Percentiles rank a stretch among this genome's conserved stretches.
Conservation (phyloP, 2,113 vertebrate genomes). For the Ranitomeya imitator region DNA sequence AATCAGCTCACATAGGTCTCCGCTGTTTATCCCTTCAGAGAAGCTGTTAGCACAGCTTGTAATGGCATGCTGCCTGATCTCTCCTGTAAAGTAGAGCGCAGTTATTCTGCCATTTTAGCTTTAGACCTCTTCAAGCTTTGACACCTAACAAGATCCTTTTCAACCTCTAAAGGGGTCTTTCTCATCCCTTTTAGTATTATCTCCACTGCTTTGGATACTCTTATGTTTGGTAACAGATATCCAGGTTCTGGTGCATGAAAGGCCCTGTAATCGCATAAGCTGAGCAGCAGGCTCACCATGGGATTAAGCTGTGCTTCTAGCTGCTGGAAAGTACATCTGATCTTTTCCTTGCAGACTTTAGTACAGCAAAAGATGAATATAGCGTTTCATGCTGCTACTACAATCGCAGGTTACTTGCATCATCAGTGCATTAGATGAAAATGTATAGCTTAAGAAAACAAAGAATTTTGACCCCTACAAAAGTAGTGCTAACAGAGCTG, state of each 20-base stretch:
- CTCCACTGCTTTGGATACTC: conserved; percentile 13
- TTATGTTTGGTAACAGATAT: conserved; percentile 47
- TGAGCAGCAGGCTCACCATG: conserved; percentile 47
- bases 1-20: conserved; percentile 8
- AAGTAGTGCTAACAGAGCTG: not conserved
- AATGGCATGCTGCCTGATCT: conserved; percentile 40
- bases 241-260: conserved; percentile 35
- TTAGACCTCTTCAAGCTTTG: conserved; percentile 40
- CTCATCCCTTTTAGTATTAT: conserved; percentile 37
- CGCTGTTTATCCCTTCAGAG: conserved; percentile 36
- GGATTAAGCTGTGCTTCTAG: conserved; percentile 45
- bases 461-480: not conserved
- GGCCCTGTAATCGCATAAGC: conserved; percentile 50
- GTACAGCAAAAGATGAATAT: not conserved
- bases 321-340: conserved; percentile 33
- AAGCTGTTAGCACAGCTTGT: conserved; percentile 45
- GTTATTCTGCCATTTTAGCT: conserved; percentile 20
- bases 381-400: conserved; percentile 3
- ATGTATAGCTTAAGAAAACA: not conserved
- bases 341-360: conserved; percentile 34
- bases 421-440: conserved; percentile 2
- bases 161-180: conserved; percentile 43
- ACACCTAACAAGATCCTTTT: conserved; percentile 37
- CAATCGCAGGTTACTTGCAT: conserved; percentile 5
- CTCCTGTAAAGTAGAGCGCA: not conserved